Percentiles rank a stretch among this genome's conserved stretches.
These are phyloP conservation scores for Morphnarchus princeps DNA, from an alignment of 2,113 vertebrate species.

Conservation along the genomic window DNA sequence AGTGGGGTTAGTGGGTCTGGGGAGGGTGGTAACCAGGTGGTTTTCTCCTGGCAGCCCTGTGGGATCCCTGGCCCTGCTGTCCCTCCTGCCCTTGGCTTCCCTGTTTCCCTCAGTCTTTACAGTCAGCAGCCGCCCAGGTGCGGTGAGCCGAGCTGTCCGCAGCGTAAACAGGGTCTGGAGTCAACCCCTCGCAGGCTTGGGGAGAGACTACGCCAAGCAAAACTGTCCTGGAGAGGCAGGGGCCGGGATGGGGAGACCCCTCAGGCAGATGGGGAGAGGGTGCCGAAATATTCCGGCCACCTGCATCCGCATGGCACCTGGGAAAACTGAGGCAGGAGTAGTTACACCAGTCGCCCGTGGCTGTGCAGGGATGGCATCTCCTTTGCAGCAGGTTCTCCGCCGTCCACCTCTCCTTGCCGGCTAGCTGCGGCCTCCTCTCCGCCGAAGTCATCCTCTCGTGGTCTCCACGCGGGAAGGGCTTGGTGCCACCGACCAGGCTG, in stretches of 20 bases:
- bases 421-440: neutral
- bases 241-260: accelerated
- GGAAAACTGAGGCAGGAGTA: neutral
- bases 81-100: neutral
- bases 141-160: accelerated
- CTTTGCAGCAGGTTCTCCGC: accelerated
- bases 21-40: accelerated
- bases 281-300: accelerated
- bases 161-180: neutral
- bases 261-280: accelerated
- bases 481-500: accelerated
- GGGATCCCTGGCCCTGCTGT: neutral
- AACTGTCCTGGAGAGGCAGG: neutral
- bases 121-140: neutral
- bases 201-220: accelerated
- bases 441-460: accelerated
- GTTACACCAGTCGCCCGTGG: accelerated
- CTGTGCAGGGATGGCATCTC: neutral
- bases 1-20: accelerated
- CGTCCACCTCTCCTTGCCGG: accelerated
- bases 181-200: neutral
- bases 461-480: accelerated
- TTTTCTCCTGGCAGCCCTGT: neutral
- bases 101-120: neutral
- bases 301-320: accelerated